These are phyloP conservation scores for Sturnira hondurensis DNA, from an alignment of 2,113 vertebrate genomes.

Conservation along the genomic window DNA sequence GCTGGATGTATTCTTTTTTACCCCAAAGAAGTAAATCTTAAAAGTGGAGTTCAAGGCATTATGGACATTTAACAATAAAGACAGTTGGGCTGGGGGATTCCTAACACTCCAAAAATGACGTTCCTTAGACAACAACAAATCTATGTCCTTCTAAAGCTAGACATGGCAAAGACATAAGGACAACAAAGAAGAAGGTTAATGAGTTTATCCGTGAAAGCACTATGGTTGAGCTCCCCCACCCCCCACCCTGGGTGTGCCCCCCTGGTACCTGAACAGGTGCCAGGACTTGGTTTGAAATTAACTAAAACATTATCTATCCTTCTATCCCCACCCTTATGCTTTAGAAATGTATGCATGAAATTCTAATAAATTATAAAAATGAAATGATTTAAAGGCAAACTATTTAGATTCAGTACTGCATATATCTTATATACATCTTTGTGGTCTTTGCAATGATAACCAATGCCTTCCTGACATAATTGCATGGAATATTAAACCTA, in stretches of 20 bases:
- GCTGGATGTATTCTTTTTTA: background rate
- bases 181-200: background rate
- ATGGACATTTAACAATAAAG: background rate
- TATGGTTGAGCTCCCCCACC: background rate
- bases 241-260: background rate
- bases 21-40: background rate
- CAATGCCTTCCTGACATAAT: constrained; percentile 45
- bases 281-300: constrained; percentile 57
- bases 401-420: background rate
- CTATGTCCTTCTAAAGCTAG: background rate
- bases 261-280: background rate
- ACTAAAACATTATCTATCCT: background rate
- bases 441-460: background rate
- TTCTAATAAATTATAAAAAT: constrained; percentile 52
- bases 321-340: background rate
- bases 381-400: constrained; percentile 46
- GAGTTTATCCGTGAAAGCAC: background rate
- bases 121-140: background rate
- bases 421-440: constrained; percentile 16
- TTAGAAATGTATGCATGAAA: constrained; percentile 45
- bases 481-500: constrained; percentile 33
- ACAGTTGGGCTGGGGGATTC: background rate
- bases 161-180: background rate
- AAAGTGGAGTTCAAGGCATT: background rate
- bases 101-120: background rate